Conservation (phyloP, 2,113 vertebrate species). For the Pluvialis apricaria region DNA sequence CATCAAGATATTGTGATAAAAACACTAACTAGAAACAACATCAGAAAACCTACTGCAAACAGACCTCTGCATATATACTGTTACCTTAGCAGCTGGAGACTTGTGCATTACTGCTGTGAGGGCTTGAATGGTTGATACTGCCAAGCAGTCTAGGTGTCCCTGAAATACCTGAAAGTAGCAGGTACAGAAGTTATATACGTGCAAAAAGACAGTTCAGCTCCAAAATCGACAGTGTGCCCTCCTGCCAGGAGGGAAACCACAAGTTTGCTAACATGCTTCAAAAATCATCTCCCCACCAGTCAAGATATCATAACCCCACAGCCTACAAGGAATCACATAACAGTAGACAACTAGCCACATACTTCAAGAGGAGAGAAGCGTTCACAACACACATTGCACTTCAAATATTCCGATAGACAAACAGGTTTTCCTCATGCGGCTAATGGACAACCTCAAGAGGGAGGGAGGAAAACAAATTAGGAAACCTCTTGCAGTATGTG, state of each 20-base stretch:
- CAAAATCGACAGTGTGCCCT: neutral
- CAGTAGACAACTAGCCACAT: slow-evolving; percentile 27
- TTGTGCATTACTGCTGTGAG: slow-evolving; percentile 96
- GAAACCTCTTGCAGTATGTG: neutral
- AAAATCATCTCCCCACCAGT: slow-evolving; percentile 22
- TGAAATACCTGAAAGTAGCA: slow-evolving; percentile 84
- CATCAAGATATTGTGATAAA: neutral
- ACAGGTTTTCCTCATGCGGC: slow-evolving; percentile 69
- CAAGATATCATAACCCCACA: slow-evolving; percentile 25
- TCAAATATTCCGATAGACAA: slow-evolving; percentile 31
- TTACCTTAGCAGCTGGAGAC: slow-evolving; percentile 95
- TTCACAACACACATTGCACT: slow-evolving; percentile 24
- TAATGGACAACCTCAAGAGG: slow-evolving; percentile 79
- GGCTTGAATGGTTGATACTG: slow-evolving; percentile 93
- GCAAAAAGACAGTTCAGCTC: neutral
- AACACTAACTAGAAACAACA: neutral
- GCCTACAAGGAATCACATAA: slow-evolving; percentile 32
- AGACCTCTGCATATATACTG: slow-evolving; percentile 24
- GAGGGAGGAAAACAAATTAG: slow-evolving; percentile 53
- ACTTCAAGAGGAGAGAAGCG: slow-evolving; percentile 29
- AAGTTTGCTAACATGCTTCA: slow-evolving; percentile 43
- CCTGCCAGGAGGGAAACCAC: slow-evolving; percentile 21
- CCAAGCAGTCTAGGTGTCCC: slow-evolving; percentile 88
- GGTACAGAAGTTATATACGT: slow-evolving; percentile 27
- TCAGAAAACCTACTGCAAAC: neutral